Conservation (phyloP, 2,113 vertebrate species). For the Brachypteracias leptosomus region DNA sequence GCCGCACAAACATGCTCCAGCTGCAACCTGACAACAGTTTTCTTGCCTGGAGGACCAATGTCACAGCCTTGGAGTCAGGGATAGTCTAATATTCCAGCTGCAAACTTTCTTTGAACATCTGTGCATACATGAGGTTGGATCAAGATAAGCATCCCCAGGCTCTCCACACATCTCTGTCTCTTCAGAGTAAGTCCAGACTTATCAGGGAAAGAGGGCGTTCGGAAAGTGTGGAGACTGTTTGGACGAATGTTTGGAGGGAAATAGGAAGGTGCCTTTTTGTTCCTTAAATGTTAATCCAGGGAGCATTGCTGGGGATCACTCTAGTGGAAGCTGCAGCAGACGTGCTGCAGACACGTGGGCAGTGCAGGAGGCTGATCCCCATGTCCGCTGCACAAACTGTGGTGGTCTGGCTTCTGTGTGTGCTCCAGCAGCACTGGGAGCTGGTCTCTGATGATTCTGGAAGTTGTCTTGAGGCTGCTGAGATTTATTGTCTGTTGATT, state of each 20-base stretch:
- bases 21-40: not conserved
- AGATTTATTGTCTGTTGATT: not conserved
- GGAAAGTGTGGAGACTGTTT: not conserved
- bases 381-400: not conserved
- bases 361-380: not conserved
- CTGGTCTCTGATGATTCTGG: not conserved
- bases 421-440: not conserved
- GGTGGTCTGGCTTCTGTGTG: not conserved
- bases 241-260: no score
- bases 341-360: not conserved
- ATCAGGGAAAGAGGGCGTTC: not conserved
- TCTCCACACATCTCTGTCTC: not conserved
- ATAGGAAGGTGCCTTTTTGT: not conserved
- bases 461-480: not conserved
- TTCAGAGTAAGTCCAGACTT: not conserved
- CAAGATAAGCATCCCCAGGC: not conserved
- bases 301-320: accelerated
- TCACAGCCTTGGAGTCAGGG: not conserved
- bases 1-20: not conserved
- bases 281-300: not conserved
- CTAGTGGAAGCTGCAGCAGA: not conserved
- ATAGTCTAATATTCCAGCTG: not conserved
- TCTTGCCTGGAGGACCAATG: not conserved
- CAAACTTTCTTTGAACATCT: not conserved
- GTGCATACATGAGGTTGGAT: accelerated